Conservation (phyloP, 2,888 invertebrate genomes). For the Tridacna crocea region DNA sequence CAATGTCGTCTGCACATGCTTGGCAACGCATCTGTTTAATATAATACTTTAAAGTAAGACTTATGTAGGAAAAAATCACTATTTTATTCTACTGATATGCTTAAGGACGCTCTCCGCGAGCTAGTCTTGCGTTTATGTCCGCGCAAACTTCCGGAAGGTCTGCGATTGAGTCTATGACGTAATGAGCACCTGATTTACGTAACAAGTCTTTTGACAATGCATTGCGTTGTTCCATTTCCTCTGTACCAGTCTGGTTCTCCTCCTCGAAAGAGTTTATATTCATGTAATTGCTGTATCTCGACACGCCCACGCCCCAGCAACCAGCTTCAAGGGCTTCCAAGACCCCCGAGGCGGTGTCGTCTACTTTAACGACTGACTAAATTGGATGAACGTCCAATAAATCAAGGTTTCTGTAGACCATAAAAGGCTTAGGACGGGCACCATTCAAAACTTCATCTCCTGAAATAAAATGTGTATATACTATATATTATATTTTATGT, state of each 20-base stretch:
- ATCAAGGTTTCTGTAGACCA: constrained; percentile 84
- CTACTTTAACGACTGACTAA: constrained; percentile 82
- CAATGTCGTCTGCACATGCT: no score
- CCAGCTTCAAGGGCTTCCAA: constrained; percentile 83
- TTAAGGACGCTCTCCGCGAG: constrained; percentile 80
- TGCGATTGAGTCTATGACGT: constrained; percentile 83
- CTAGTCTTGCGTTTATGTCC: constrained; percentile 82
- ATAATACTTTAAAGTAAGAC: no score
- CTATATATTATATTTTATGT: no score
- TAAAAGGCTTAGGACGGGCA: constrained; percentile 83
- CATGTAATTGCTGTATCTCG: constrained; percentile 84
- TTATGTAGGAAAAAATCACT: no score
- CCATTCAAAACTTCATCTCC: constrained; percentile 83
- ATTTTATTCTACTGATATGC: no score
- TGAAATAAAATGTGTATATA: constrained; percentile 4
- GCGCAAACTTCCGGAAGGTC: constrained; percentile 82
- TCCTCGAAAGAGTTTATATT: constrained; percentile 80
- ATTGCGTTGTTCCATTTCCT: constrained; percentile 73
- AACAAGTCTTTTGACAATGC: constrained; percentile 66
- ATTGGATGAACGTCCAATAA: constrained; percentile 82
- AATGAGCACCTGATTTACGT: constrained; percentile 82
- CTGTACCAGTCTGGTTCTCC: constrained; percentile 68
- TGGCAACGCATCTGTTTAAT: no score
- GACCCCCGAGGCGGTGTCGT: constrained; percentile 83
- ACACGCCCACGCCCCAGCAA: constrained; percentile 84